Conservation (phyloP, 1,140 invertebrate species). For the Agrypnia vestita region DNA sequence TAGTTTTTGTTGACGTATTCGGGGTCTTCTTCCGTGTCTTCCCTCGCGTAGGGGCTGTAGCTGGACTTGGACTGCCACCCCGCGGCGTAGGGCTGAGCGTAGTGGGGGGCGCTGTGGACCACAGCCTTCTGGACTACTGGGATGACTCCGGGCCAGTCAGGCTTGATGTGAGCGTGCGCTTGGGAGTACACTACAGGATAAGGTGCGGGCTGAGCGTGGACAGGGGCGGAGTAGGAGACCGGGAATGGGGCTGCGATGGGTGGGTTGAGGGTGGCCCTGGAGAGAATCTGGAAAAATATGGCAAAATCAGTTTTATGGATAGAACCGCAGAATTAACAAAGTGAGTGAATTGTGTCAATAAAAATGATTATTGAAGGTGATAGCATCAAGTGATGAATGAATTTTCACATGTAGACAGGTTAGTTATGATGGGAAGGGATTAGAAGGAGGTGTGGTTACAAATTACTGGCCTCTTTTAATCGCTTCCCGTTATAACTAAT, state of each 20-base stretch:
- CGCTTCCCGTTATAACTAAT: too few species aligned
- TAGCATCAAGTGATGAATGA: too few species aligned
- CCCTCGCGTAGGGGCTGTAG: conserved; percentile 53
- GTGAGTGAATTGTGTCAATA: too few species aligned
- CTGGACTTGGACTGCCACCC: conserved; percentile 45
- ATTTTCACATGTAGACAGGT: too few species aligned
- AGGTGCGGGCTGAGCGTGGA: conserved; percentile 60
- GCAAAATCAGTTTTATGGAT: not conserved
- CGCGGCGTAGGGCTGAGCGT: conserved; percentile 29
- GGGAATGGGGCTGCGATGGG: conserved; percentile 63
- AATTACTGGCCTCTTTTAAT: too few species aligned
- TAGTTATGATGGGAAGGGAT: too few species aligned
- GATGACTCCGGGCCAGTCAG: conserved; percentile 23
- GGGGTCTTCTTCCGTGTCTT: conserved; percentile 50
- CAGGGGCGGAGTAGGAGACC: conserved; percentile 63
- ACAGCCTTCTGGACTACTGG: conserved; percentile 42
- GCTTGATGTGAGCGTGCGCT: not conserved
- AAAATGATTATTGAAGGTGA: too few species aligned
- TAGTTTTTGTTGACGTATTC: conserved; percentile 35
- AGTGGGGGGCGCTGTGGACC: conserved; percentile 38
- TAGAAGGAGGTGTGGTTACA: too few species aligned
- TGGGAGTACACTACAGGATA: conserved; percentile 47
- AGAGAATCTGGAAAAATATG: conserved; percentile 64
- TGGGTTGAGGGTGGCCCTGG: conserved; percentile 53
- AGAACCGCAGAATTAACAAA: too few species aligned